A percentile compares a stretch with the other conserved stretches of the same genome.
Conservation (phyloP, 2,888 invertebrate genomes). For the Sarcophaga variegata region DNA sequence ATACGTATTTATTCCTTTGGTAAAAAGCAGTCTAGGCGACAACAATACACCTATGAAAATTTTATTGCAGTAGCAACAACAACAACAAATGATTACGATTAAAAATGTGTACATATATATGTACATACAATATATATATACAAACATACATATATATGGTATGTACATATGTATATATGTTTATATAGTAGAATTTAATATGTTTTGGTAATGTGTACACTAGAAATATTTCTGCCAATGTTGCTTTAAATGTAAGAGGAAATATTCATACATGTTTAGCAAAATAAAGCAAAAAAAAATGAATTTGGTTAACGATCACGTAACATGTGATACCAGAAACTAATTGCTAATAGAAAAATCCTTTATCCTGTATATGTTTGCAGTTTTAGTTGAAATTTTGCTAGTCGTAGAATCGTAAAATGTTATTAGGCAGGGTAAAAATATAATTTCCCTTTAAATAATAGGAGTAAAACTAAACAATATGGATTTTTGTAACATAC, state of each 20-base stretch:
- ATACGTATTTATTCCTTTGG: not conserved
- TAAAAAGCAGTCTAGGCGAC: constrained; percentile 5
- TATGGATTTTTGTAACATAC: no score
- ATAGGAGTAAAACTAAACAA: no score
- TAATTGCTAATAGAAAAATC: constrained; percentile 62
- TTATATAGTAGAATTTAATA: not conserved
- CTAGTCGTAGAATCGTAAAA: not conserved
- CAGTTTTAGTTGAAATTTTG: not conserved
- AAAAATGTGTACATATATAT: no score
- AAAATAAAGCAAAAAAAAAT: not conserved
- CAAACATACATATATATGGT: no score
- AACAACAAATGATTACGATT: no score
- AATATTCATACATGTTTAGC: no score
- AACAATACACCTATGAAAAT: constrained; percentile 36
- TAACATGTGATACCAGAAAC: constrained; percentile 50
- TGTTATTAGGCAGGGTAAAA: no score
- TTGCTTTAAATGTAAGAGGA: constrained; percentile 9
- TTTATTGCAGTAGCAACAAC: not conserved
- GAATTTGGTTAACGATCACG: constrained; percentile 57
- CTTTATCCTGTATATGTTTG: not conserved
- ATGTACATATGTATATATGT: not conserved
- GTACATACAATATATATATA: not conserved
- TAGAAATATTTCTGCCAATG: constrained; percentile 37
- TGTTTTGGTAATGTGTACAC: not conserved
- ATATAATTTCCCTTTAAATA: no score